phyloP scores from a whole-genome alignment of 2,113 vertebrate species.

The Axis porcinus region DNA sequence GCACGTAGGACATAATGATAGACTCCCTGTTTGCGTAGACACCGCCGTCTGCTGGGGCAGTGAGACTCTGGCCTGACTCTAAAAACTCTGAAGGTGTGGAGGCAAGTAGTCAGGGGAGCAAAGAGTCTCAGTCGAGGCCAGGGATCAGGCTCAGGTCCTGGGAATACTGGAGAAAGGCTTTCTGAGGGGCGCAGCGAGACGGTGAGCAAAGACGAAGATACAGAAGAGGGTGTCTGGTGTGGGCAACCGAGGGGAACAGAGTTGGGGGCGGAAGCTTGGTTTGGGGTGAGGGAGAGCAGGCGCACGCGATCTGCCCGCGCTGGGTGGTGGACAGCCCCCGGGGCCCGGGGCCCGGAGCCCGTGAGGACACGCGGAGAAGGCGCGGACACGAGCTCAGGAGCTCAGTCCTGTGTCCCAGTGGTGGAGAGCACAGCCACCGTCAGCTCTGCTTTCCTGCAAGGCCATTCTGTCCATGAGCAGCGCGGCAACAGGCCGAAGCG shows the following conservation, averaged over 20 bases:
- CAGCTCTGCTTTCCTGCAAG: not conserved
- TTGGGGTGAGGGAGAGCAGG: accelerated
- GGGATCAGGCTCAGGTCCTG: accelerated
- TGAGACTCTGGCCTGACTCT: not conserved
- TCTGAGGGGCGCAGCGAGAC: not conserved
- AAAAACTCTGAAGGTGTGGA: not conserved
- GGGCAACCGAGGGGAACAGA: accelerated
- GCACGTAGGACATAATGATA: not conserved
- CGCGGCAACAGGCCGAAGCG: too few relatives aligned
- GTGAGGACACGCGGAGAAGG: accelerated
- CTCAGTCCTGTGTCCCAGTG: accelerated
- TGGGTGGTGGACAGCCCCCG: not conserved
- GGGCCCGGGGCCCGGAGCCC: accelerated
- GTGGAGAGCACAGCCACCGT: not conserved
- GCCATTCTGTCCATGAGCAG: not conserved
- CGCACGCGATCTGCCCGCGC: accelerated
- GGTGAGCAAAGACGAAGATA: not conserved
- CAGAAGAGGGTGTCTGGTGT: not conserved
- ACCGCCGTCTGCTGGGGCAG: too few relatives aligned
- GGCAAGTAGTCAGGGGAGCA: not conserved
- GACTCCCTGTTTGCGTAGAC: not conserved
- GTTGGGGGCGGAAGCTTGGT: not conserved
- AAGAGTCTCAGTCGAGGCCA: not conserved
- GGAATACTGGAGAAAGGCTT: not conserved
- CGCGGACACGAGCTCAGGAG: accelerated